Evolutionary conservation across 1,140 invertebrate species (phyloP).

Genomic region (Trissolcus basalis): DNA sequence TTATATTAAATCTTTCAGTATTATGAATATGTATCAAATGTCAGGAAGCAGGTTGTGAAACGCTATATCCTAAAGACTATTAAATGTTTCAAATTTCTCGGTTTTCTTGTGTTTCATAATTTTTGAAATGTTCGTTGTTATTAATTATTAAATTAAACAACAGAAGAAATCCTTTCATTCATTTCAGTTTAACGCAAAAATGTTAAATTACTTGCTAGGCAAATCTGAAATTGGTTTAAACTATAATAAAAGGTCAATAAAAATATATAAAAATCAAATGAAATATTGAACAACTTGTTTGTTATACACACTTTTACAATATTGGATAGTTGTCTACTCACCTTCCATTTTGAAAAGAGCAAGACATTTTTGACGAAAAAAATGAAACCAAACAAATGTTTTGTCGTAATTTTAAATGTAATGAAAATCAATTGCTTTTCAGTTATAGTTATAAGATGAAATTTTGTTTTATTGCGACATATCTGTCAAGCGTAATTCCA

Average conservation of each 20-base stretch:
- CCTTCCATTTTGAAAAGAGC: conserved; percentile 63
- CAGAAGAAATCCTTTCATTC: background rate
- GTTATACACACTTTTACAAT: background rate
- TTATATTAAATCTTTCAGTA: no score
- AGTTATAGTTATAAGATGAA: no score
- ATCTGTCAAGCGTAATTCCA: conserved; percentile 7
- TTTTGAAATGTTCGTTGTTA: no score
- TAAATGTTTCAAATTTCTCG: no score
- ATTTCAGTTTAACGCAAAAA: background rate
- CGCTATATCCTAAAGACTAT: no score
- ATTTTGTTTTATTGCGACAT: conserved; percentile 7
- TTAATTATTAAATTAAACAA: background rate
- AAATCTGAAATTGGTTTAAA: no score
- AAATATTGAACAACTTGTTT: background rate
- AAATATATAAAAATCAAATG: background rate
- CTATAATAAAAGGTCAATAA: no score
- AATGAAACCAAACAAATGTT: background rate
- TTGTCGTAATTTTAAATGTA: background rate
- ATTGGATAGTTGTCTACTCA: conserved; percentile 45
- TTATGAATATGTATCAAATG: no score
- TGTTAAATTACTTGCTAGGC: no score
- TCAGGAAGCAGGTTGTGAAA: no score
- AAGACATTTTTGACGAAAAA: conserved; percentile 55
- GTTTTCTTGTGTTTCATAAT: no score
- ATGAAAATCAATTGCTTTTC: background rate